Percentiles rank a stretch among this genome's conserved stretches.
Conservation (phyloP, 2,888 invertebrate species). For the Drosophila imparisetae region DNA sequence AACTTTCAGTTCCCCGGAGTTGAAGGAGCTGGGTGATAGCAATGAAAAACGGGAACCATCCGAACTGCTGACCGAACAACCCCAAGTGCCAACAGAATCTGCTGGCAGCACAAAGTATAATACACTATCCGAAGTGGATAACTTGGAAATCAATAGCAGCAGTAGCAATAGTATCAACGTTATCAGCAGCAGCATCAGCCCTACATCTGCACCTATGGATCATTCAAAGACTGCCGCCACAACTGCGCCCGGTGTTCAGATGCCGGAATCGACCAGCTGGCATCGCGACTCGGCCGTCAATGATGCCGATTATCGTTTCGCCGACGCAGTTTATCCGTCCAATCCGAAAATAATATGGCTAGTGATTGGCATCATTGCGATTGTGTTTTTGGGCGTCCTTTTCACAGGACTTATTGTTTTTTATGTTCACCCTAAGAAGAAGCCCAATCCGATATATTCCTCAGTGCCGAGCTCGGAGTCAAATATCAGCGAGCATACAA, state of each 20-base stretch:
- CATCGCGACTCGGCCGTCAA: conserved; percentile 30
- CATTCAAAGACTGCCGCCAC: conserved; percentile 18
- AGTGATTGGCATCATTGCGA: neutral
- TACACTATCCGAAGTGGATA: neutral
- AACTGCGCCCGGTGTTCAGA: conserved; percentile 49
- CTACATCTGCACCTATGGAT: conserved; percentile 15
- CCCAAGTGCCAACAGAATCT: neutral
- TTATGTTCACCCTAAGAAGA: neutral
- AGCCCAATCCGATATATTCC: conserved; percentile 60
- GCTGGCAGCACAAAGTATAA: conserved; percentile 2
- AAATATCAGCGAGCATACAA: conserved; percentile 65
- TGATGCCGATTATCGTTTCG: conserved; percentile 41
- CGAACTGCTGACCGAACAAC: neutral
- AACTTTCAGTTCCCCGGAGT: neutral
- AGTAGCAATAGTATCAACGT: neutral
- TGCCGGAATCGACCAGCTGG: conserved; percentile 65
- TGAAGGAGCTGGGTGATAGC: neutral
- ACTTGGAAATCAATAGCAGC: conserved; percentile 11
- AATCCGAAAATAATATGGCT: no score
- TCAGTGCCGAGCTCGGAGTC: conserved; percentile 80
- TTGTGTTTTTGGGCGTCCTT: conserved; percentile 3
- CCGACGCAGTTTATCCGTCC: conserved; percentile 7
- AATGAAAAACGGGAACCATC: neutral
- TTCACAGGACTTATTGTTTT: neutral
- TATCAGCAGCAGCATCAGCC: neutral